Evolutionary conservation across 1,140 invertebrate species (phyloP), one percentile per base, ranked within the genome.

Genomic region (Halyomorpha halys): DNA sequence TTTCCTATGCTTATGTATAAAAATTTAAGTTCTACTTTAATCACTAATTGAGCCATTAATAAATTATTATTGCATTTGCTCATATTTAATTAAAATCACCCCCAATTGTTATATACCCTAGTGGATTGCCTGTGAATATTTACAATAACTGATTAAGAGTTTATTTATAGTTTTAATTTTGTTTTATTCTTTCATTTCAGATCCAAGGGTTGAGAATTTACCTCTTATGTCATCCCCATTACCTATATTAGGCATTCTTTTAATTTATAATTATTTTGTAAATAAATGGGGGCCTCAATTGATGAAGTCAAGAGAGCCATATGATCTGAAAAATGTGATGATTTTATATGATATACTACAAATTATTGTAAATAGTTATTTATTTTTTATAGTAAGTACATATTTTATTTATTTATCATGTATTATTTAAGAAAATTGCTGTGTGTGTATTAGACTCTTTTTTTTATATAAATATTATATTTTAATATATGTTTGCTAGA

Each of bases 351-450:
- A 61, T 16, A 21, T 39, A 39, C 9, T 34, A 3, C 59, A 61
- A 21, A 21, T 39, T 18, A 21, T 39, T 2, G 1, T 61, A 15
- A 61, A 61, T 39, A 14, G 19, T 39, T 44, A 44, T 39, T 11
- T 61, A 0, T 34, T 61, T 39, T 16, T 61, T 34, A 15, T n/a
- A 15, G 59, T 61, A 61, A 61, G 16, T 44, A 34, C n/a, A 34
- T 61, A 8, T 5, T 23, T 27, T 5, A 18, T 27, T 30, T 59
- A n/a, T 75, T 89, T 81, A 4, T 30, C 3, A 8, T 30, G 8
- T 8, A 30, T 8, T 30, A 30, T 8, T 30, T 8, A 30, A 30
- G 27, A 30, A n/a, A n/a, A n/a, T n/a, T n/a, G n/a, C n/a, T n/a
- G n/a, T n/a, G n/a, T n/a, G n/a, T n/a, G n/a, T n/a, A n/a, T n/a